Evolutionary conservation across 1,140 invertebrate genomes (phyloP).

Genomic region (Drosophila lowei): DNA sequence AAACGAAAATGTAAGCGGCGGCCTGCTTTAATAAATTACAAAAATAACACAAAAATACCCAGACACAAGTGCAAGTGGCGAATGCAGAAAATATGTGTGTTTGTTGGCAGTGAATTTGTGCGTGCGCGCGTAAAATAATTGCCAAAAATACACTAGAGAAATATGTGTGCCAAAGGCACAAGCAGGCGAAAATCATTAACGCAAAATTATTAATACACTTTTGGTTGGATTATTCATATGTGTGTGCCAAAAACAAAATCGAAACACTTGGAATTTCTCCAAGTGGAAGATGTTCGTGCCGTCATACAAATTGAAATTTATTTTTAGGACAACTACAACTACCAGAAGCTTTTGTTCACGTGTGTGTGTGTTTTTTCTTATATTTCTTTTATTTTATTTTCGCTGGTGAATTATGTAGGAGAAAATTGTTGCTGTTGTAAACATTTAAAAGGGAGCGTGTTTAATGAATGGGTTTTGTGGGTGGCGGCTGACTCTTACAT

Average conservation of each 20-base stretch:
- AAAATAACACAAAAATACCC: slow-evolving; percentile 6
- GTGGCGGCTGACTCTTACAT: too few relatives aligned
- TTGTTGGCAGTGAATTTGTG: slow-evolving; percentile 52
- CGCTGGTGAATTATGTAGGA: slow-evolving; percentile 59
- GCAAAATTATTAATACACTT: slow-evolving; percentile 43
- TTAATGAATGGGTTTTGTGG: slow-evolving; percentile 51
- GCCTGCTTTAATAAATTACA: slow-evolving; percentile 22
- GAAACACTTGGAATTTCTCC: slow-evolving; percentile 72
- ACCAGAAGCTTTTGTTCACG: slow-evolving; percentile 16
- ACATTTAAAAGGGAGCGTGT: slow-evolving; percentile 60
- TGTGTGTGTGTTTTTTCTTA: slow-evolving; percentile 15
- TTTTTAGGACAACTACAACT: slow-evolving; percentile 74
- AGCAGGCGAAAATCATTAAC: slow-evolving; percentile 40
- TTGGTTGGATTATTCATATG: slow-evolving; percentile 33
- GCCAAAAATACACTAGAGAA: slow-evolving; percentile 37
- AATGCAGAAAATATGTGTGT: slow-evolving; percentile 17
- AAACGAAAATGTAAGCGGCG: slow-evolving; percentile 50
- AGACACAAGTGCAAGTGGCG: neutral
- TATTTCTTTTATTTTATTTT: slow-evolving; percentile 16
- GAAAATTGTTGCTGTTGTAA: slow-evolving; percentile 47
- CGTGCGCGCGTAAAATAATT: slow-evolving; percentile 40
- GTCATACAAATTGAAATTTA: slow-evolving; percentile 76
- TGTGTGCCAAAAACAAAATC: slow-evolving; percentile 47
- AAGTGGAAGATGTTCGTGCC: slow-evolving; percentile 51
- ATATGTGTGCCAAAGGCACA: slow-evolving; percentile 42